These are phyloP conservation scores for Sinonovacula constricta DNA, from an alignment of 1,140 invertebrate species.

Conservation along the genomic window DNA sequence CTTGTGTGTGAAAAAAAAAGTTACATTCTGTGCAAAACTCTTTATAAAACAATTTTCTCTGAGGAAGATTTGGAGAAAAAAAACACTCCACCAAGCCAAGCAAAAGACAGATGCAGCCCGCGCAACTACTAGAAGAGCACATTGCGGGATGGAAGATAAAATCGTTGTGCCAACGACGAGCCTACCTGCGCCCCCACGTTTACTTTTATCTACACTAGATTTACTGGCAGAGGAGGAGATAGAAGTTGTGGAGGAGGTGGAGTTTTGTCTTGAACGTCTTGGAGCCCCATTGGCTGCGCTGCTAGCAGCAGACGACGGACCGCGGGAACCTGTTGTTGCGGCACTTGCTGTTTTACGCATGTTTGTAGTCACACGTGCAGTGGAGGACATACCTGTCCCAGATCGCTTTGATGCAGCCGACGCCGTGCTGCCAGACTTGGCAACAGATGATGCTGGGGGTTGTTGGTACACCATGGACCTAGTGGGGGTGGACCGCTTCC, in stretches of 20 bases:
- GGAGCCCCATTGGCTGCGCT: background rate
- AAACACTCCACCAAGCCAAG: too few relatives aligned
- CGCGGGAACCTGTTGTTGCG: background rate
- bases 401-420: slow-evolving; percentile 38
- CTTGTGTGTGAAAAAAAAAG: too few relatives aligned
- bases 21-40: too few relatives aligned
- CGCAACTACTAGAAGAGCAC: too few relatives aligned
- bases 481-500: slow-evolving; percentile 36
- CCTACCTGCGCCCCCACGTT: slow-evolving; percentile 47
- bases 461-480: slow-evolving; percentile 25
- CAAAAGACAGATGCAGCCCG: too few relatives aligned
- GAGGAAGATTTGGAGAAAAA: too few relatives aligned
- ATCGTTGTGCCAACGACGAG: too few relatives aligned
- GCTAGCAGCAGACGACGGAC: background rate
- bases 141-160: too few relatives aligned
- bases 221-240: slow-evolving; percentile 42
- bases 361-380: slow-evolving; percentile 30
- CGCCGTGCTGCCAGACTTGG: background rate
- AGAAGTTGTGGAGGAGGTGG: slow-evolving; percentile 37
- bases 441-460: background rate
- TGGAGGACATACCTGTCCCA: slow-evolving; percentile 52
- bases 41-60: too few relatives aligned
- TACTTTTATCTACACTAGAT: slow-evolving; percentile 50
- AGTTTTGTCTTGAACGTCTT: slow-evolving; percentile 17
- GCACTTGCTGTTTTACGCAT: slow-evolving; percentile 19